Evolutionary conservation across 2,797 vertebrate genomes (phyloP).

Genomic region (Microctenopoma stevenorrisi): DNA sequence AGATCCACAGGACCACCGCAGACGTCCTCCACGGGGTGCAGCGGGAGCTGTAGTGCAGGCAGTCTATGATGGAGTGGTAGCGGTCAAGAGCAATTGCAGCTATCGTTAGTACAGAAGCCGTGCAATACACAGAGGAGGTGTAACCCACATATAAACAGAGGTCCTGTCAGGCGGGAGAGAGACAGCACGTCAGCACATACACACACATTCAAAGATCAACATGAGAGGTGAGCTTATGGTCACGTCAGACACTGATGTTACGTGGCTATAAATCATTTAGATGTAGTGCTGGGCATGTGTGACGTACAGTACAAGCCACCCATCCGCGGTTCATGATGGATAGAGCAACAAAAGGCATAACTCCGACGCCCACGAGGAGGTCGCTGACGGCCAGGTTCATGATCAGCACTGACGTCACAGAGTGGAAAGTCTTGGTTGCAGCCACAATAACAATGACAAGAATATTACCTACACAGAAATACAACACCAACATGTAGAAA

Average conservation of each 20-base stretch:
- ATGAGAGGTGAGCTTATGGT: neutral
- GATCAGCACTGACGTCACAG: conserved; percentile 84
- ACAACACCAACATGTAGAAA: conserved; percentile 12
- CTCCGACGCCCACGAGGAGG: conserved; percentile 85
- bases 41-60: conserved; percentile 84
- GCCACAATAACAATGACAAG: conserved; percentile 86
- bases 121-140: conserved; percentile 88
- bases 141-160: conserved; percentile 87
- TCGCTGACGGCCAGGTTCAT: conserved; percentile 88
- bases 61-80: conserved; percentile 87
- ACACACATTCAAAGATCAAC: neutral
- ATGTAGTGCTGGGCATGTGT: neutral
- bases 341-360: conserved; percentile 87
- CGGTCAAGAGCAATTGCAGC: conserved; percentile 88
- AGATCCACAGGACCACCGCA: conserved; percentile 86
- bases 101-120: conserved; percentile 85
- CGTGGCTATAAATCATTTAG: neutral
- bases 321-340: conserved; percentile 83
- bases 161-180: conserved; percentile 69
- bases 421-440: conserved; percentile 85
- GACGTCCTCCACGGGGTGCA: conserved; percentile 81
- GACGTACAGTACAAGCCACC: conserved; percentile 79
- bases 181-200: conserved; percentile 2
- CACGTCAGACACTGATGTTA: neutral
- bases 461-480: conserved; percentile 79